Base-by-base conservation (phyloP, 2,888 invertebrate species). In the Mesochorus sp. region DNA sequence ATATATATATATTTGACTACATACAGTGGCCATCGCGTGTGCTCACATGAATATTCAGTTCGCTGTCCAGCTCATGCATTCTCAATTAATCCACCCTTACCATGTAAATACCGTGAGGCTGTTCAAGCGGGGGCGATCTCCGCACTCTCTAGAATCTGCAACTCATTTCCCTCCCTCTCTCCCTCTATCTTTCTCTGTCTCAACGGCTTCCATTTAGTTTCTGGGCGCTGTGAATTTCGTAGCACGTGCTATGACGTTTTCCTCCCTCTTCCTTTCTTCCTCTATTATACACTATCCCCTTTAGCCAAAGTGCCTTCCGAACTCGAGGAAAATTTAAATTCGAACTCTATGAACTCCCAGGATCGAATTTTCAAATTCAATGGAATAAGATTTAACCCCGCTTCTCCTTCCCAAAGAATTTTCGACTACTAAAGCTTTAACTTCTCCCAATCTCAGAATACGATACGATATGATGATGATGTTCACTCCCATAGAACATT, bases 41-140 rank as follows among this genome's bases (percentile, higher is more conserved):
- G 57, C 64, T 53, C 47, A 14, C 51, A 85, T 84, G 83, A 87
- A 88, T 88, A 86, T 85, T 85, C 85, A 85, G 77, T 61, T 77
- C 64, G 62, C 75, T 34, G 64, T 77, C 70, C 71, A 79, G 79
- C 78, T 83, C 82, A 86, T 86, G 84, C 83, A 86, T 87, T 79
- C 80, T 81, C 84, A 83, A 87, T 86, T 83, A 81, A 83, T 81
- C 81, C 82, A 76, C 73, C 74, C 81, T 82, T 82, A 81, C 67
- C 70, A 81, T 79, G 77, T 76, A 82, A 84, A 85, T 84, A 81
- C 61, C 34, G 57, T 28, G 39, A 44, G 61, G 17, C 37, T 59
- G 14, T 37, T 47, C 59, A n/a, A 70, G 47, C 59, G 66, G 10
- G 49, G 14, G 61, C 39, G 47, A 49, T 57, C 26, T 68, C 51